A percentile compares a stretch with the other conserved stretches of the same genome.
Conservation (phyloP, 2,888 invertebrate species). For the Lasius fuliginosus region DNA sequence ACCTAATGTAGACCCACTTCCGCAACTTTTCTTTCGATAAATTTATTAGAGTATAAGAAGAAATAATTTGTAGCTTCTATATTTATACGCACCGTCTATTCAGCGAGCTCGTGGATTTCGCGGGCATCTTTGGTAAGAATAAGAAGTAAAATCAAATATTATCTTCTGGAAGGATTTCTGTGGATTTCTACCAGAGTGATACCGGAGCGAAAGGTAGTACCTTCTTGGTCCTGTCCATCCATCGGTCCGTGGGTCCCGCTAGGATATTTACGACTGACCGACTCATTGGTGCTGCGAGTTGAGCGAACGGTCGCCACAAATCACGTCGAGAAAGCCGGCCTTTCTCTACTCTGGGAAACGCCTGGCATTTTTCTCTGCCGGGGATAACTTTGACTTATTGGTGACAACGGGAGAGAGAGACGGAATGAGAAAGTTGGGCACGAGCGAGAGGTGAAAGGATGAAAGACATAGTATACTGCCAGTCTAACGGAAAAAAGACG, state of each 20-base stretch:
- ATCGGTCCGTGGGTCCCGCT: conserved; percentile 74
- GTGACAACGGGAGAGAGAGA: conserved; percentile 80
- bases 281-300: conserved; percentile 85
- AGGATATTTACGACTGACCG: conserved; percentile 86
- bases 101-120: not conserved
- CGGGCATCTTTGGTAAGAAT: not conserved
- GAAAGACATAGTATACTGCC: conserved; percentile 36
- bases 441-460: conserved; percentile 55
- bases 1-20: not conserved
- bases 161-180: not conserved
- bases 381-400: conserved; percentile 86
- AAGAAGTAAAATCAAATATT: not conserved
- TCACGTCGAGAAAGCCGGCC: conserved; percentile 85
- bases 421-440: conserved; percentile 58
- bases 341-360: conserved; percentile 86
- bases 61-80: not conserved
- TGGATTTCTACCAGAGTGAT: conserved; percentile 29
- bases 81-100: not conserved
- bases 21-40: not conserved
- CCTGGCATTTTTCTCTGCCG: conserved; percentile 86
- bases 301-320: conserved; percentile 86
- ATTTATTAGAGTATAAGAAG: not conserved
- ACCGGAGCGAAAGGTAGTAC: conserved; percentile 29
- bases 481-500: conserved; percentile 43
- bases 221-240: conserved; percentile 74